Conservation (phyloP, 1,140 invertebrate genomes). For the Trichomalopsis sarcophagae region DNA sequence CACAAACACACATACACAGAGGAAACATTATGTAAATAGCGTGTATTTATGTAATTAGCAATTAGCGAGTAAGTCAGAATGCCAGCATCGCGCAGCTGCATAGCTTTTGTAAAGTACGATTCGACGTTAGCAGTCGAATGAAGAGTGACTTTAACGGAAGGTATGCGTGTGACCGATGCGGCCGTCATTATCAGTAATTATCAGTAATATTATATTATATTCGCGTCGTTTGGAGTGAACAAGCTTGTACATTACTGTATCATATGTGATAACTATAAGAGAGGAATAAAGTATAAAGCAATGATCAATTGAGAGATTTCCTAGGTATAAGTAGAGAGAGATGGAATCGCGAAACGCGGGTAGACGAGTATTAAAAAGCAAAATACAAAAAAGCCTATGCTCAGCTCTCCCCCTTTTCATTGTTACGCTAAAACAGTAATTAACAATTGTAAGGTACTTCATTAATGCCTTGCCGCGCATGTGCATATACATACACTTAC, state of each 20-base stretch:
- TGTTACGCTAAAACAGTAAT: constrained; percentile 50
- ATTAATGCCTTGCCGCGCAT: constrained; percentile 25
- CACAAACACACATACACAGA: constrained; percentile 33
- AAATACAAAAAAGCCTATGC: constrained; percentile 18
- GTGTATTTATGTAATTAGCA: constrained; percentile 75
- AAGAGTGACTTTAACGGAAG: constrained; percentile 31
- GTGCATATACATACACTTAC: constrained; percentile 30
- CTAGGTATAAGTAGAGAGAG: constrained; percentile 39
- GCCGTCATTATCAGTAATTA: constrained; percentile 30
- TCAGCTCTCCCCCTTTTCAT: constrained; percentile 9
- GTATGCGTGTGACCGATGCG: constrained; percentile 20
- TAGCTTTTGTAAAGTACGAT: constrained; percentile 42
- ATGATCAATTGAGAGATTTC: constrained; percentile 47
- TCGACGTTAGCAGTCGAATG: constrained; percentile 44
- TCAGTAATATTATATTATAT: constrained; percentile 22
- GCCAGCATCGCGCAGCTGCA: constrained; percentile 22
- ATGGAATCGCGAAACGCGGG: constrained; percentile 31
- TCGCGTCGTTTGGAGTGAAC: constrained; percentile 35
- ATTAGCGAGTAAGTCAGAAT: constrained; percentile 45
- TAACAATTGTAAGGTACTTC: constrained; percentile 51
- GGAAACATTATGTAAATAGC: constrained; percentile 67
- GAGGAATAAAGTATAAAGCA: constrained; percentile 23
- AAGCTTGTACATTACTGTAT: constrained; percentile 61
- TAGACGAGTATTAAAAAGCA: constrained; percentile 21
- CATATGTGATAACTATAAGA: constrained; percentile 53